Percentiles rank a stretch among this genome's conserved stretches.
phyloP scores from a whole-genome alignment of 2,888 invertebrate species.

The Chrysodeixis includens region DNA sequence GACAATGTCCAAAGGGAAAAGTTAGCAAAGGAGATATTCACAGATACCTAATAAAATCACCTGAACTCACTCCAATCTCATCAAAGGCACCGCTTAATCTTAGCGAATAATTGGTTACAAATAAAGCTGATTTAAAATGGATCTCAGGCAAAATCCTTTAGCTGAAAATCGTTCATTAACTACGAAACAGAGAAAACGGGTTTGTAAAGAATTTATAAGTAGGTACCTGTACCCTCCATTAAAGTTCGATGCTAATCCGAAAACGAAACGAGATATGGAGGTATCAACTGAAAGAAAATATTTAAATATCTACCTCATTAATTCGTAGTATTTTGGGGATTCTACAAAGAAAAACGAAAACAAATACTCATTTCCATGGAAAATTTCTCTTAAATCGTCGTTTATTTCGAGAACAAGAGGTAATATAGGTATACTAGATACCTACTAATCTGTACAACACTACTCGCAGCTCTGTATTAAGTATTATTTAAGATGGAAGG shows the following conservation, averaged over 20 bases:
- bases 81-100: slow-evolving; percentile 34
- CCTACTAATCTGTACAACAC: background rate
- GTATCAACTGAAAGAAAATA: slow-evolving; percentile 10
- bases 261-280: slow-evolving; percentile 11
- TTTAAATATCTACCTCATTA: background rate
- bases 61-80: slow-evolving; percentile 34
- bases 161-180: slow-evolving; percentile 39
- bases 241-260: slow-evolving; percentile 31
- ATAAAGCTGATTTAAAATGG: slow-evolving; percentile 50
- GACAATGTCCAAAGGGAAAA: slow-evolving; percentile 17
- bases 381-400: background rate
- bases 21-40: background rate
- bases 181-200: slow-evolving; percentile 34
- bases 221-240: slow-evolving; percentile 16
- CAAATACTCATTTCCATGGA: background rate
- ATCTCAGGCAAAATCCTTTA: slow-evolving; percentile 33
- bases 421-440: background rate
- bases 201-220: slow-evolving; percentile 37
- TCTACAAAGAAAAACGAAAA: background rate
- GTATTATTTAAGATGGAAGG: slow-evolving; percentile 5
- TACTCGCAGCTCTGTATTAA: background rate
- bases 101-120: slow-evolving; percentile 32
- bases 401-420: background rate
- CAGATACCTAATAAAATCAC: slow-evolving; percentile 14
- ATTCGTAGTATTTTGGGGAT: background rate